Conservation (phyloP, 2,113 vertebrate species). For the Circaetus cinerascens region DNA sequence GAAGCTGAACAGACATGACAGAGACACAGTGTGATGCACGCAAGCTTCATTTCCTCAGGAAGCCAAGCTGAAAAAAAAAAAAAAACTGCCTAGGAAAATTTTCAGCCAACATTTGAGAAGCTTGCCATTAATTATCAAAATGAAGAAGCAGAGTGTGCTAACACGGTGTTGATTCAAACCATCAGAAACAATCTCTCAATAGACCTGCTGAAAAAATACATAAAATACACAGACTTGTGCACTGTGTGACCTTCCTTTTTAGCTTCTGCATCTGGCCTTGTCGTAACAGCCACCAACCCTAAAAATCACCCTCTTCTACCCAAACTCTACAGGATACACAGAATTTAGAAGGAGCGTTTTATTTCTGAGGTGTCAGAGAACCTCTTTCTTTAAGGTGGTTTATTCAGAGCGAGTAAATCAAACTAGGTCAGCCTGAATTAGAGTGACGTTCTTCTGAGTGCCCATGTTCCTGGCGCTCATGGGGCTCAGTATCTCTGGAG, state of each 20-base stretch:
- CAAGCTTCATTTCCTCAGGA: slow-evolving; percentile 57
- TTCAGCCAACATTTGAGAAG: slow-evolving; percentile 7
- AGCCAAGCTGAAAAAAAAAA: not conserved
- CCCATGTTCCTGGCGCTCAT: not conserved
- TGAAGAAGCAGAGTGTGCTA: slow-evolving; percentile 9
- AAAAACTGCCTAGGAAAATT: not conserved
- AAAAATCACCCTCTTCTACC: not conserved
- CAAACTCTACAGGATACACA: not conserved
- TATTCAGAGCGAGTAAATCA: not conserved
- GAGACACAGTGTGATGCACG: slow-evolving; percentile 15
- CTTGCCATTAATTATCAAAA: slow-evolving; percentile 11
- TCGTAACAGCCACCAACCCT: not conserved
- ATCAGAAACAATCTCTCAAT: not conserved
- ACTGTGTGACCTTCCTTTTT: not conserved
- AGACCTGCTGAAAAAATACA: not conserved
- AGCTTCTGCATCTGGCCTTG: not conserved
- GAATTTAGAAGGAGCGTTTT: not conserved
- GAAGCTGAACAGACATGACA: slow-evolving; percentile 53
- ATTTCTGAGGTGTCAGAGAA: not conserved
- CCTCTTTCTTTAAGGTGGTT: not conserved
- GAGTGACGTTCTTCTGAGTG: not conserved
- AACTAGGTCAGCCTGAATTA: not conserved
- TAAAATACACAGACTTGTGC: not conserved
- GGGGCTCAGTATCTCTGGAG: not conserved
- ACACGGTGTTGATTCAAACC: not conserved